Conservation (phyloP, 2,888 invertebrate genomes). For the Rugalucina vietnamica region DNA sequence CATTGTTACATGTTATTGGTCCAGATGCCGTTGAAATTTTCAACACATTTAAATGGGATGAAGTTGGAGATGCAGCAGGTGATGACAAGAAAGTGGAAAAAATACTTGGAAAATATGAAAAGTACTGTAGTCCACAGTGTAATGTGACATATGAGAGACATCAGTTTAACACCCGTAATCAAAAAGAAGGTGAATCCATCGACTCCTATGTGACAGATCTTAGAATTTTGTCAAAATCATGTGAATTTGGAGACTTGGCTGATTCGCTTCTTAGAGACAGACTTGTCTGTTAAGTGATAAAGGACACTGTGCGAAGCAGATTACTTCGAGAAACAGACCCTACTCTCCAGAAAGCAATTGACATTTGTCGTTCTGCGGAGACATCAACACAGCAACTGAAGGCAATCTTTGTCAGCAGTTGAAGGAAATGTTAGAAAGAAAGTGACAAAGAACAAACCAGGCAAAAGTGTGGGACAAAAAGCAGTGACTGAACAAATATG, state of each 20-base stretch:
- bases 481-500: neutral
- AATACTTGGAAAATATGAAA: conserved; percentile 34
- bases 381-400: too few relatives aligned
- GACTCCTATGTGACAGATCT: conserved; percentile 20
- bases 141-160: conserved; percentile 54
- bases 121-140: conserved; percentile 43
- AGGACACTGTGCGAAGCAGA: conserved; percentile 21
- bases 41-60: conserved; percentile 42
- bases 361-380: conserved; percentile 40
- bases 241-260: conserved; percentile 48
- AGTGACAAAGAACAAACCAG: neutral
- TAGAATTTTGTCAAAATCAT: too few relatives aligned
- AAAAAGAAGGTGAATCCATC: conserved; percentile 36
- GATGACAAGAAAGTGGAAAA: conserved; percentile 13
- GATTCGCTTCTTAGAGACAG: conserved; percentile 44
- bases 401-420: too few relatives aligned
- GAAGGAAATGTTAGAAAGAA: neutral
- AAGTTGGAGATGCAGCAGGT: conserved; percentile 9
- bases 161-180: conserved; percentile 33
- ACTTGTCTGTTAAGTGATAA: conserved; percentile 43
- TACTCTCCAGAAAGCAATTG: conserved; percentile 35
- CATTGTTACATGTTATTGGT: conserved; percentile 37
- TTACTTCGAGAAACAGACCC: conserved; percentile 41
- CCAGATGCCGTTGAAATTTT: conserved; percentile 45
- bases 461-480: neutral